These are phyloP conservation scores for Chrysaora quinquecirrha DNA, from an alignment of 30 jellyfish, hydroid and myxozoan species.

Conservation along the genomic window DNA sequence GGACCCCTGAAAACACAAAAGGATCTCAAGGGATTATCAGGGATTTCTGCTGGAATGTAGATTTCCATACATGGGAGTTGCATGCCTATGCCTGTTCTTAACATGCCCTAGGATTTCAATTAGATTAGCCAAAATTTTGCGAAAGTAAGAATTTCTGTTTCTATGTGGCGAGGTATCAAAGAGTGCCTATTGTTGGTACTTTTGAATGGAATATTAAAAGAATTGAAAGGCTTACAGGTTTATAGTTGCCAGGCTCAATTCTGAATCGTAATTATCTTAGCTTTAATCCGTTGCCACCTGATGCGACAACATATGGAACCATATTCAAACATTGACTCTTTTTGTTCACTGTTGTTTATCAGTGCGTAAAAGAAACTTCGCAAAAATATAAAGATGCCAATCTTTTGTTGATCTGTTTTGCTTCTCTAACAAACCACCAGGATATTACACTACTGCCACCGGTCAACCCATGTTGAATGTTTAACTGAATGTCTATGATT, in stretches of 20 bases:
- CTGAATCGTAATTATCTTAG: background rate
- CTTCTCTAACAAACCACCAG: background rate
- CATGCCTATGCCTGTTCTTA: too few species aligned
- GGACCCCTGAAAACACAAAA: too few species aligned
- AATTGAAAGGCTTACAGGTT: background rate
- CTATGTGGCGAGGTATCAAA: background rate
- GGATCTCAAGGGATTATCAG: too few species aligned
- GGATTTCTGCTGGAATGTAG: too few species aligned
- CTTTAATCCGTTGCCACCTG: background rate
- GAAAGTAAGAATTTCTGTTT: too few species aligned
- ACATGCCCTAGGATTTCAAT: too few species aligned
- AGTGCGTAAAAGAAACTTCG: background rate
- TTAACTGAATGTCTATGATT: background rate
- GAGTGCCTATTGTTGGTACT: background rate
- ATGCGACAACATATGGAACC: background rate
- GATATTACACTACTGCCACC: background rate
- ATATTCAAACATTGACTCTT: background rate
- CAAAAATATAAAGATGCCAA: background rate
- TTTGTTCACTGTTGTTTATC: background rate
- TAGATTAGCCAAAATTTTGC: too few species aligned
- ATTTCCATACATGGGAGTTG: too few species aligned
- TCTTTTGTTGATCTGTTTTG: background rate
- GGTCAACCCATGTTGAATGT: background rate
- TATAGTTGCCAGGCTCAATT: background rate
- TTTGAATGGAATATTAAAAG: background rate